These are phyloP conservation scores for Coendou prehensilis DNA, from an alignment of 2,797 vertebrate species.

Conservation along the genomic window DNA sequence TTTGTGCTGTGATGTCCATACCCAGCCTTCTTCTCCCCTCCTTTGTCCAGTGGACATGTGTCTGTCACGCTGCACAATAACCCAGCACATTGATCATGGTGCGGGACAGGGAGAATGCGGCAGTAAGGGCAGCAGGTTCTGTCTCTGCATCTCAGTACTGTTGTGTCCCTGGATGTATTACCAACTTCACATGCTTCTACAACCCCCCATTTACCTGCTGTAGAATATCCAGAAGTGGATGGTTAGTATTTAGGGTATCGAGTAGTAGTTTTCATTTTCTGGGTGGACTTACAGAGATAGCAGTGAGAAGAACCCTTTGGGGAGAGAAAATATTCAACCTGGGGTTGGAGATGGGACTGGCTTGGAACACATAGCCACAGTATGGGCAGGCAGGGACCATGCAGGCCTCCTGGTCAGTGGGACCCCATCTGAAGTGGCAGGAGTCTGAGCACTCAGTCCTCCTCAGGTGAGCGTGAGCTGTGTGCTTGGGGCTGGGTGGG, in stretches of 20 bases:
- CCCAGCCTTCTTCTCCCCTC: not conserved
- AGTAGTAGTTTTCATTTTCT: not conserved
- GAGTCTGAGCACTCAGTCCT: not conserved
- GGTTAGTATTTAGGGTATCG: not conserved
- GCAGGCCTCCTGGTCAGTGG: rapidly evolving
- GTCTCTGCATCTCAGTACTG: not conserved
- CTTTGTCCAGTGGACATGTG: not conserved
- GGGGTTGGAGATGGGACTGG: not conserved
- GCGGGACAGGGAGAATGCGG: not conserved
- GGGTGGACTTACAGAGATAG: not conserved
- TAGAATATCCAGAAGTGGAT: not conserved
- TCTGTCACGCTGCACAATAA: not conserved
- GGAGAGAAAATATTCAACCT: not conserved
- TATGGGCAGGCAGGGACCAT: not conserved
- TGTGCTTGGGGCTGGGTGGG: not conserved
- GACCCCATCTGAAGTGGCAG: not conserved
- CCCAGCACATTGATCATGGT: not conserved
- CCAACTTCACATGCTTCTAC: not conserved
- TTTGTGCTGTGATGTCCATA: not conserved
- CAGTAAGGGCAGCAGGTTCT: not conserved
- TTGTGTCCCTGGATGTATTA: not conserved
- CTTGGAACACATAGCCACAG: not conserved
- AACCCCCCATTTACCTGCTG: not conserved
- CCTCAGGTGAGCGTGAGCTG: not conserved
- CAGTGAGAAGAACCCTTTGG: not conserved